Conservation (phyloP, 2,888 invertebrate genomes). For the Microctonus aethiopoides region DNA sequence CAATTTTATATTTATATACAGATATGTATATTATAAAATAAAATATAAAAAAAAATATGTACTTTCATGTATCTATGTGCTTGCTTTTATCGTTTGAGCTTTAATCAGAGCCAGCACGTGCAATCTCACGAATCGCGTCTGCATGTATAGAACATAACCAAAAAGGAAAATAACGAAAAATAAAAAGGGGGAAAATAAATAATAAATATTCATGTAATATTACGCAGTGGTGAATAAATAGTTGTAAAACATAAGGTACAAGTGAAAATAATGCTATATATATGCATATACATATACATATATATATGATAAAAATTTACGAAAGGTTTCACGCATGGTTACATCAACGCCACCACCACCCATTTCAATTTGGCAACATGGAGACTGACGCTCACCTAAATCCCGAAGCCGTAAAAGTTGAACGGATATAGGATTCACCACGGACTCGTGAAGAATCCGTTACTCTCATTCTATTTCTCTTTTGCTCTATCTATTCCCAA, state of each 20-base stretch:
- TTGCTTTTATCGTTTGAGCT: slow-evolving; percentile 10
- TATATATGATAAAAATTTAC: neutral
- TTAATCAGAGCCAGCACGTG: slow-evolving; percentile 1
- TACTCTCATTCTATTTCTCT: neutral
- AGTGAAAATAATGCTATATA: neutral
- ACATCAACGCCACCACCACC: slow-evolving; percentile 1
- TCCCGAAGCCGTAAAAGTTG: slow-evolving; percentile 33
- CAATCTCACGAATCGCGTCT: neutral
- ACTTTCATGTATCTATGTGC: neutral
- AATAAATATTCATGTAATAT: neutral
- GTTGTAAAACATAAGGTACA: neutral
- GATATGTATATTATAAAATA: neutral
- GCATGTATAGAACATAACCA: too few relatives aligned
- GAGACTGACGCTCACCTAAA: slow-evolving; percentile 22
- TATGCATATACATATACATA: neutral
- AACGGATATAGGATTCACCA: slow-evolving; percentile 24
- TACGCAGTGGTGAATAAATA: neutral
- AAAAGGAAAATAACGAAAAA: too few relatives aligned
- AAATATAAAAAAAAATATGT: neutral
- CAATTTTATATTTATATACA: slow-evolving; percentile 4
- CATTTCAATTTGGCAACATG: slow-evolving; percentile 20
- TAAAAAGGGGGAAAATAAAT: neutral
- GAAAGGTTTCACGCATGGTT: slow-evolving; percentile 10
- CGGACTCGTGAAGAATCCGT: slow-evolving; percentile 8
- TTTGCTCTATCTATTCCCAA: neutral